phyloP scores from a whole-genome alignment of 2,113 vertebrate genomes.

The Tenebrosternarchus preto region DNA sequence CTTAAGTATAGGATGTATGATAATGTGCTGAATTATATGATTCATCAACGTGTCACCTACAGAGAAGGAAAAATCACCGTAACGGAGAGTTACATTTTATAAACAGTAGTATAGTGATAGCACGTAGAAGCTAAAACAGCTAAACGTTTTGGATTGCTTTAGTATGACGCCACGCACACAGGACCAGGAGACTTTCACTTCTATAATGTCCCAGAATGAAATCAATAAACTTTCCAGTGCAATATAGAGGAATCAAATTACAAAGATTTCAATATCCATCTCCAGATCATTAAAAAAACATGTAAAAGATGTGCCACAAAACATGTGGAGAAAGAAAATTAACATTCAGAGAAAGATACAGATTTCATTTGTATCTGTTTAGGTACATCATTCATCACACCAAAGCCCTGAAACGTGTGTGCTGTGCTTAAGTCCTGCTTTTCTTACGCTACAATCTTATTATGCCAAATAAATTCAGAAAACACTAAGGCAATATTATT shows the following conservation, averaged over 20 bases:
- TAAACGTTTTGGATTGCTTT: neutral
- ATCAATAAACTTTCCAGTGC: constrained; percentile 40
- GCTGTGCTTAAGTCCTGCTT: constrained; percentile 50
- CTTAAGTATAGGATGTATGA: constrained; percentile 49
- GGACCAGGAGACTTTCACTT: neutral
- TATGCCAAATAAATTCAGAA: constrained; percentile 59
- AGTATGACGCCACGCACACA: neutral
- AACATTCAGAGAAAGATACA: constrained; percentile 48
- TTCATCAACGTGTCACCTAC: constrained; percentile 44
- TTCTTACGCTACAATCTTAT: constrained; percentile 56
- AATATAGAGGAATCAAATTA: constrained; percentile 54
- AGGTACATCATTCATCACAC: constrained; percentile 56
- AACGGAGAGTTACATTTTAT: constrained; percentile 19
- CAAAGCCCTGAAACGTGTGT: constrained; percentile 33
- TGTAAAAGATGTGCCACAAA: constrained; percentile 30
- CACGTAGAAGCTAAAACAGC: neutral
- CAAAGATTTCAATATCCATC: constrained; percentile 47
- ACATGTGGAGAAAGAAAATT: constrained; percentile 44
- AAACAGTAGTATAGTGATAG: neutral
- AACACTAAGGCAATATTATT: constrained; percentile 61
- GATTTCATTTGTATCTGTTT: constrained; percentile 51
- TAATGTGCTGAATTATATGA: constrained; percentile 34
- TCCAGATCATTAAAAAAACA: constrained; percentile 54
- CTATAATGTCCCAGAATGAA: constrained; percentile 25
- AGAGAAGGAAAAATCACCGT: no score